phyloP scores from a whole-genome alignment of 1,140 invertebrate genomes.

The Nixonia krombeini region DNA sequence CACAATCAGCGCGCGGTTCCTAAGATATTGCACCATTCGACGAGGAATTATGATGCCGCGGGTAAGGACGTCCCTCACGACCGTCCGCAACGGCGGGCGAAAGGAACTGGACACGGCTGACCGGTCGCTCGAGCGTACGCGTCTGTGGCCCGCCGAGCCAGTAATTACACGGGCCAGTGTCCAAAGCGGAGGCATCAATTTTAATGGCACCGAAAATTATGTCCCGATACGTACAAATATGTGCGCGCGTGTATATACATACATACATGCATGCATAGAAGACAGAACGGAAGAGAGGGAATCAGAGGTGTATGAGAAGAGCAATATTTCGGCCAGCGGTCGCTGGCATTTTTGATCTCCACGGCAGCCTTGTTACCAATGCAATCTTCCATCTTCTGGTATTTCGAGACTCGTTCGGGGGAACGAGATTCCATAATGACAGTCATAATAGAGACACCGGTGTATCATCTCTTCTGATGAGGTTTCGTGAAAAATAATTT shows the following conservation, averaged over 20 bases:
- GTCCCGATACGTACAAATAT: conserved; percentile 28
- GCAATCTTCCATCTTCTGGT: conserved; percentile 6
- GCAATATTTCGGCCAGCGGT: too few relatives aligned
- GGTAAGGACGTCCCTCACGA: conserved; percentile 43
- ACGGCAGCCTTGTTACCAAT: conserved; percentile 4
- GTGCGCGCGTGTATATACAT: conserved; percentile 3
- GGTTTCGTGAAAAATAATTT: background rate
- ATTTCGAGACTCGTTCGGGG: background rate
- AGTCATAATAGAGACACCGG: conserved; percentile 2
- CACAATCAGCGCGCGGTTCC: conserved; percentile 45
- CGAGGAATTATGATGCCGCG: conserved; percentile 42
- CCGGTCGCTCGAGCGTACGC: conserved; percentile 34
- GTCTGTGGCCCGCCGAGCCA: conserved; percentile 22
- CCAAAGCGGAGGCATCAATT: conserved; percentile 43
- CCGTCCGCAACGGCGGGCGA: conserved; percentile 15
- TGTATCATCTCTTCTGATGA: background rate
- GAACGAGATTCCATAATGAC: conserved; percentile 1
- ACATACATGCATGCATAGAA: background rate
- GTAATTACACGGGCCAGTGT: conserved; percentile 48
- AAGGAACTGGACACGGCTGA: too few relatives aligned
- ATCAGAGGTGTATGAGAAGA: too few relatives aligned
- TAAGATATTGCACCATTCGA: conserved; percentile 51
- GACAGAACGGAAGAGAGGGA: too few relatives aligned
- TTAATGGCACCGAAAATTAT: conserved; percentile 47
- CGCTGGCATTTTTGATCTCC: conserved; percentile 2